Base-by-base conservation (phyloP, 2,888 invertebrate species). In the Cephalotes varians region DNA sequence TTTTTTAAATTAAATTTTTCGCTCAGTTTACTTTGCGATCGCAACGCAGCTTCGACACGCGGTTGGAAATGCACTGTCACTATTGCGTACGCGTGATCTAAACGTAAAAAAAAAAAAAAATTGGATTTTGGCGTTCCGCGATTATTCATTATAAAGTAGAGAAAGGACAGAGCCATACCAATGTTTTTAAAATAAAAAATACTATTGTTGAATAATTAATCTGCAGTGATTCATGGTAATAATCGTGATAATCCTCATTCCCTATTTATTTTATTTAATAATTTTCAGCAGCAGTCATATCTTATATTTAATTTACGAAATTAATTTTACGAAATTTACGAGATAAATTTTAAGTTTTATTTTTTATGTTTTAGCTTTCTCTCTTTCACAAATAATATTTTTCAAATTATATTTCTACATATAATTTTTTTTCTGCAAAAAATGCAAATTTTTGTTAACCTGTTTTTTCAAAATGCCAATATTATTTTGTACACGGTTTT, bases 1-100 rank as follows among this genome's bases (percentile, higher is more conserved):
- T 77, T 77, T 77, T 77, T 77, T 77, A 77, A 77, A 77, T 77
- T 77, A 77, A 77, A 77, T 77, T 77, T 77, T 71, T 72, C 72
- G 44, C 72, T 72, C 72, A 72, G 77, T 56, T 77, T 77, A 72
- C 54, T 54, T 54, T 72, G 72, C 56, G 77, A 77, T 77, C 72
- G 77, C 71, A 54, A 54, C 72, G 44, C 51, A 51, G 44, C 54
- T 77, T 72, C 77, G 77, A 77, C 77, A 54, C 54, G 71, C 72
- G 12, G 44, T 56, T 72, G 31, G 40, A 77, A 77, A 77, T 44
- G 54, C 54, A 56, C 54, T 72, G 54, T 72, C 77, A 31, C 76
- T 71, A 77, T 77, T 72, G 72, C 31, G 31, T 54, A 6, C 54
- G 31, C 71, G 28, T 40, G 72, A 77, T 71, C 72, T 54, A 54